Conservation (phyloP, 2,797 vertebrate species). For the Cossypha heuglini region DNA sequence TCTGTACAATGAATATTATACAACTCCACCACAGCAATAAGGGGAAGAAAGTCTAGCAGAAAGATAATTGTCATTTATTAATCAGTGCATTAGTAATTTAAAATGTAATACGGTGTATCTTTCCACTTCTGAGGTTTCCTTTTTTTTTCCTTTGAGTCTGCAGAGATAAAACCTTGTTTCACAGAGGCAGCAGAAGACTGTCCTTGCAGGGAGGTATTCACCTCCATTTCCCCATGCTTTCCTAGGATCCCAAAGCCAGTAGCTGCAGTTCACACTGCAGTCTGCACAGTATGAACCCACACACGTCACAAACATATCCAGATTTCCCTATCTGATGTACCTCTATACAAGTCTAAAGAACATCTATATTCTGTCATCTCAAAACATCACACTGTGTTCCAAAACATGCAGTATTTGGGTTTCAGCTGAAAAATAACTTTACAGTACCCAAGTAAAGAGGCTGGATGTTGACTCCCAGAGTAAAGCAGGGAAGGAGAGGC, state of each 20-base stretch:
- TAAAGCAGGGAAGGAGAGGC: not conserved
- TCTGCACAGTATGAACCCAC: not conserved
- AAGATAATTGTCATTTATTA: not conserved
- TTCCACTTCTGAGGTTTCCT: not conserved
- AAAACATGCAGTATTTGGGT: not conserved
- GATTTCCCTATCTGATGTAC: not conserved
- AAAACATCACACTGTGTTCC: not conserved
- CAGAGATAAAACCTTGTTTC: not conserved
- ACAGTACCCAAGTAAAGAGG: not conserved
- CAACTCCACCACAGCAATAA: not conserved
- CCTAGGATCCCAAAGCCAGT: not conserved
- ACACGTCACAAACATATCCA: accelerated
- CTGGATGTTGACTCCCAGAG: not conserved
- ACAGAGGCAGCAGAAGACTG: not conserved
- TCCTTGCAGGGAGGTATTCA: not conserved
- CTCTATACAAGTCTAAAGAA: not conserved
- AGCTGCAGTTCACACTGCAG: not conserved
- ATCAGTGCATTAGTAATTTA: not conserved
- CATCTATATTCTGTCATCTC: not conserved
- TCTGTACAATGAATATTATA: not conserved
- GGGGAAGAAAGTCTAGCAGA: not conserved
- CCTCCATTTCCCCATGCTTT: not conserved
- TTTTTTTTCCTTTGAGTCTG: not conserved
- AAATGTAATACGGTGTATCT: not conserved
- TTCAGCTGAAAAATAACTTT: not conserved